phyloP scores from a whole-genome alignment of 2,888 invertebrate species.

The Drosophila tanythrix region DNA sequence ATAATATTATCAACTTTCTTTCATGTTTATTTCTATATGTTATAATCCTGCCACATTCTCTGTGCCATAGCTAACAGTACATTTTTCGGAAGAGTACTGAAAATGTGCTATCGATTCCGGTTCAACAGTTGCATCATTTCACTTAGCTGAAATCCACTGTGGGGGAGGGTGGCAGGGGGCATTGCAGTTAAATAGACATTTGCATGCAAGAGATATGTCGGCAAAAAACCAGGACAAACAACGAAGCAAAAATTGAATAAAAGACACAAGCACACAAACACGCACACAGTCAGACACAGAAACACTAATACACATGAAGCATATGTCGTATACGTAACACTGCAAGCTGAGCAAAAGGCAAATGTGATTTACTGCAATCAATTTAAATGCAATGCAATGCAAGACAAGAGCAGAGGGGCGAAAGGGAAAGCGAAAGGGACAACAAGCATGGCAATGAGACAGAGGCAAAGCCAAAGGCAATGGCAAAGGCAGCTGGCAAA shows the following conservation, averaged over 20 bases:
- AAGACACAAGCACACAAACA: constrained; percentile 36
- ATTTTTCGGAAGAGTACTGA: not conserved
- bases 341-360: constrained; percentile 43
- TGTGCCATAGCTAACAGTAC: not conserved
- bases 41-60: not conserved
- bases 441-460: constrained; percentile 20
- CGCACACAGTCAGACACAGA: constrained; percentile 7
- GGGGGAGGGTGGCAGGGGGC: constrained; percentile 35
- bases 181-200: constrained; percentile 78
- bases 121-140: constrained; percentile 78
- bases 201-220: constrained; percentile 73
- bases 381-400: constrained; percentile 76
- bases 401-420: constrained; percentile 12
- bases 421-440: constrained; percentile 14
- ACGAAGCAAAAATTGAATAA: constrained; percentile 67
- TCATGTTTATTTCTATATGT: not conserved
- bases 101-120: constrained; percentile 70
- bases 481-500: constrained; percentile 36
- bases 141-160: constrained; percentile 52
- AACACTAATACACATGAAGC: constrained; percentile 12
- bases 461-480: constrained; percentile 17
- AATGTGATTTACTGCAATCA: constrained; percentile 83
- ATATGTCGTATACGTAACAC: constrained; percentile 37
- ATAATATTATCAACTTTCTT: not conserved
- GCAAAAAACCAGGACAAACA: constrained; percentile 70